Base-by-base conservation (phyloP, 2,888 invertebrate species). In the Aphrophora alni region DNA sequence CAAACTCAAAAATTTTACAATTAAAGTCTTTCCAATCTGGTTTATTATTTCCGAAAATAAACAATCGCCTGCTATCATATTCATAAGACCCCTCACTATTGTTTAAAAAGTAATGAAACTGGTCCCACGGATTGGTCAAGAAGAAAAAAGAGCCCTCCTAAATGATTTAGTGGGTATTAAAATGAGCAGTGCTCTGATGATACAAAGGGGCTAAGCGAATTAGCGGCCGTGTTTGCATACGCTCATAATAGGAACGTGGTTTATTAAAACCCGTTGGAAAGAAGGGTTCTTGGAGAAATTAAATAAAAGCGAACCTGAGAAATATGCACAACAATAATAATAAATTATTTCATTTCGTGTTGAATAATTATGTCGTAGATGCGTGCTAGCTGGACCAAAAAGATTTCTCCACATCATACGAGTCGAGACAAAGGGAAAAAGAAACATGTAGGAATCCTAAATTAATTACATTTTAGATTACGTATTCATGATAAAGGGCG, bases 381-480 rank as follows among this genome's bases (percentile, higher is more conserved):
- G 59, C 21, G 59, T 59, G 59, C 44, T 44, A 59, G 59, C 59
- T 59, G 59, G 59, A 59, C 59, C 59, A 59, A 59, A 59, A 59
- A 59, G 59, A 59, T 59, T 59, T 59, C 59, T 59, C 59, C 59
- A 59, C 59, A 21, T 59, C 77, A 77, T 44, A 77, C 24, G 27
- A 69, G 24, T 33, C 12, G 28, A 77, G 72, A 78, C 78, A 78
- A 78, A 72, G 28, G 78, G 26, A 78, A 51, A 78, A 77, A 72
- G 70, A 44, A 27, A 72, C 78, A 78, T 72, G 78, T 78, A 78
- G 78, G 72, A 78, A 71, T 78, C 72, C 72, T 78, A 78, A 78
- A 72, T 78, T 71, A 78, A 78, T 78, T 78, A 78, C 44, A 72
- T 72, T 78, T 78, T 59, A 59, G 59, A 59, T 59, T 59, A 59